Evolutionary conservation across 2,113 vertebrate genomes (phyloP).

Genomic region (Uria aalge): DNA sequence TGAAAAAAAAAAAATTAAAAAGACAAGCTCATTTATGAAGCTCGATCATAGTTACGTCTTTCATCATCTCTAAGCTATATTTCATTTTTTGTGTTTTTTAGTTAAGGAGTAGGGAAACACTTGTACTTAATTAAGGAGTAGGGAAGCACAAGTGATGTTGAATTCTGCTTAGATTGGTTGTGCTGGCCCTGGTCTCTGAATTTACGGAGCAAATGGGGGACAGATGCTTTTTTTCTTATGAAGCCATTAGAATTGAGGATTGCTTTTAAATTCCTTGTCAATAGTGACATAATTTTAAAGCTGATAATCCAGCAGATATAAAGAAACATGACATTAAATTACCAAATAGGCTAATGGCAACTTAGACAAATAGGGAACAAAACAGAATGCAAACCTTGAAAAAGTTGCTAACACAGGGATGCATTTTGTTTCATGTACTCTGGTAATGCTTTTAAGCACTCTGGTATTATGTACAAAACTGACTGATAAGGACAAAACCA

Average conservation of each 20-base stretch:
- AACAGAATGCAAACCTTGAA: neutral
- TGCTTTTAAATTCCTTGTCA: conserved; percentile 21
- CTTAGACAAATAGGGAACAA: neutral
- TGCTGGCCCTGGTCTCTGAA: neutral
- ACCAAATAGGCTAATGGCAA: neutral
- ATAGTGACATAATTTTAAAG: neutral
- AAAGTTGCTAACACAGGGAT: neutral
- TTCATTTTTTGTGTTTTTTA: neutral
- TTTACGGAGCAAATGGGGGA: neutral
- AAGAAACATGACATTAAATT: neutral
- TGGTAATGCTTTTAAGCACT: neutral
- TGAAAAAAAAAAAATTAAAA: neutral
- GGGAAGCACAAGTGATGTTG: neutral
- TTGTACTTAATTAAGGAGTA: neutral
- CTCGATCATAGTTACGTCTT: neutral
- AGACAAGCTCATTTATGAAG: neutral
- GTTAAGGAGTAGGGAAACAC: neutral
- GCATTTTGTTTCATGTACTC: neutral
- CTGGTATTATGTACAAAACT: neutral
- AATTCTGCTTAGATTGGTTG: neutral
- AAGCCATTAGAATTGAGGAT: neutral
- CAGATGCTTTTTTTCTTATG: neutral
- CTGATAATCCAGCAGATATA: neutral
- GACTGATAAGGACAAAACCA: neutral
- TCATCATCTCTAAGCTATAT: neutral